Evolutionary conservation across 1,140 invertebrate species (phyloP).

Genomic region (Macrocentrus cingulum): DNA sequence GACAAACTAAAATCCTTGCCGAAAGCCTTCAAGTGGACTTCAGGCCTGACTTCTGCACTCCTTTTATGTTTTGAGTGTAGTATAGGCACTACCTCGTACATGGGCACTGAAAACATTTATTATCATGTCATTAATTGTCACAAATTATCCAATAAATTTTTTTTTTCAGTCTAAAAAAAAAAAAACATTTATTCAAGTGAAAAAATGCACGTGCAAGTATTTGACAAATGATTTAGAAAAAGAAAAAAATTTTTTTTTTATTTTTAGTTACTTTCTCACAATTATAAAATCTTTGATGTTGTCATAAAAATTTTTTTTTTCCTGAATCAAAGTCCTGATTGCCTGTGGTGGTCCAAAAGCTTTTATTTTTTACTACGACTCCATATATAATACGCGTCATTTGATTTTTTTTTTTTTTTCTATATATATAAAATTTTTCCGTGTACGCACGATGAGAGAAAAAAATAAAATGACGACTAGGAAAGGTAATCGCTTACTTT

Average conservation of each 20-base stretch:
- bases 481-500: slow-evolving; percentile 13
- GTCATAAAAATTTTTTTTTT: too few relatives aligned
- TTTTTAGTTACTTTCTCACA: background rate
- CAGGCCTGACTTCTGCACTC: slow-evolving; percentile 61
- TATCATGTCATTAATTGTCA: slow-evolving; percentile 19
- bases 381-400: too few relatives aligned
- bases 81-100: slow-evolving; percentile 67
- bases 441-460: background rate
- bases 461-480: slow-evolving; percentile 24
- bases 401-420: too few relatives aligned
- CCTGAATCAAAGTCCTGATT: too few relatives aligned
- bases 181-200: too few relatives aligned
- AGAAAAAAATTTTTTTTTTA: background rate
- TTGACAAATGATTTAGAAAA: too few relatives aligned
- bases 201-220: too few relatives aligned
- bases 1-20: slow-evolving; percentile 72
- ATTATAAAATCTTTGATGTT: too few relatives aligned
- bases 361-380: too few relatives aligned
- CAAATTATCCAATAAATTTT: slow-evolving; percentile 20
- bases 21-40: slow-evolving; percentile 76
- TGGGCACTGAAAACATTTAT: slow-evolving; percentile 61
- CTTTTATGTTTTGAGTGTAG: slow-evolving; percentile 57
- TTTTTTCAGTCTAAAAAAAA: too few relatives aligned
- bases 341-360: too few relatives aligned
- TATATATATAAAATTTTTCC: too few relatives aligned